Conservation (phyloP, 2,888 invertebrate genomes). For the Polymixis flavicincta region DNA sequence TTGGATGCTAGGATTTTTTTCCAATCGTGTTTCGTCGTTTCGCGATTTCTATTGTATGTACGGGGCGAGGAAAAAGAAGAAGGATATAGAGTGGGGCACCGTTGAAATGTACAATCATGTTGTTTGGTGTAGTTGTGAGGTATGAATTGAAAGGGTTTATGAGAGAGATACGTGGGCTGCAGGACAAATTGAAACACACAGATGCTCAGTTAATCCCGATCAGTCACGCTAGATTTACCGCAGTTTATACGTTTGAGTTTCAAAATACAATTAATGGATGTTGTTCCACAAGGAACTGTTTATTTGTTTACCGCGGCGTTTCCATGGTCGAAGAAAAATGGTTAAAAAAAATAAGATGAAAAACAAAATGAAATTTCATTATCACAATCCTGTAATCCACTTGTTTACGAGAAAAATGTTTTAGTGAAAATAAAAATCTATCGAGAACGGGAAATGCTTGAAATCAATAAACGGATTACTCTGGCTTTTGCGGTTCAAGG, state of each 20-base stretch:
- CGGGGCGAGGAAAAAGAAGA: neutral
- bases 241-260: neutral
- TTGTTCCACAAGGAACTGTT: neutral
- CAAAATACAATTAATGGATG: neutral
- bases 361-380: constrained; percentile 54
- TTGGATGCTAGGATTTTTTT: constrained; percentile 15
- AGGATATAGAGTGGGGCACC: neutral
- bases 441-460: constrained; percentile 52
- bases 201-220: neutral
- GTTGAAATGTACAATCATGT: neutral
- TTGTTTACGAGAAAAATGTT: constrained; percentile 64
- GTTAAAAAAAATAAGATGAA: neutral
- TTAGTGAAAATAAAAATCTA: constrained; percentile 66
- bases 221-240: neutral
- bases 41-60: constrained; percentile 13
- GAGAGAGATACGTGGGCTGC: neutral
- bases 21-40: constrained; percentile 38
- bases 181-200: neutral
- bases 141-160: neutral
- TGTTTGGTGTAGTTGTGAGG: neutral
- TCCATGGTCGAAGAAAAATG: neutral
- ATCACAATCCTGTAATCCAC: constrained; percentile 62
- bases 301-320: neutral
- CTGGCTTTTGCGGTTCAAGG: constrained; percentile 58
- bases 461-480: constrained; percentile 75